phyloP scores from a whole-genome alignment of 2,797 vertebrate genomes.

The Loriculus beryllinus region DNA sequence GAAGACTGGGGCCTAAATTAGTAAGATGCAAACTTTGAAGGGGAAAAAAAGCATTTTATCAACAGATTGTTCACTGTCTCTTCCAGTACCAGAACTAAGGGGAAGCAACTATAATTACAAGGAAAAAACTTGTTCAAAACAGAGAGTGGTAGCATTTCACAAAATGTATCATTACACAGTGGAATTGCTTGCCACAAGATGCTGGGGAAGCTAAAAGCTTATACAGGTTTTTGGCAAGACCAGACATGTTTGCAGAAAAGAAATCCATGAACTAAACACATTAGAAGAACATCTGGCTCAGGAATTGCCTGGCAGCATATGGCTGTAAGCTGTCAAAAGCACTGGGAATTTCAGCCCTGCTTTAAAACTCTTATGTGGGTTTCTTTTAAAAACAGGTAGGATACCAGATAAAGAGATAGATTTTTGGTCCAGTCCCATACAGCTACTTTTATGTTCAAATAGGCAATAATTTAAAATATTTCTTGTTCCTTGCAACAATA shows the following conservation, averaged over 20 bases:
- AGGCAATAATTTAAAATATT: not conserved
- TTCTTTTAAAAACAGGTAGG: not conserved
- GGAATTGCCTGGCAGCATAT: not conserved
- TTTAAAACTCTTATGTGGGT: not conserved
- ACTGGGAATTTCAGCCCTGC: rapidly evolving
- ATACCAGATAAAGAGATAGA: not conserved
- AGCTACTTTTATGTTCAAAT: not conserved
- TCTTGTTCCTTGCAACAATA: not conserved
- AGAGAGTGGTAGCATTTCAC: not conserved
- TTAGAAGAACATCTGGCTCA: not conserved
- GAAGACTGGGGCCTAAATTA: not conserved
- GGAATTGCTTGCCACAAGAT: not conserved
- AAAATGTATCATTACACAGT: rapidly evolving
- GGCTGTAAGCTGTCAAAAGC: not conserved
- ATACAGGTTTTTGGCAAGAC: not conserved
- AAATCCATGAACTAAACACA: not conserved
- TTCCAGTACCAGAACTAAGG: not conserved
- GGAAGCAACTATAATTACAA: not conserved
- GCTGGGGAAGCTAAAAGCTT: not conserved
- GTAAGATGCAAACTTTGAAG: not conserved
- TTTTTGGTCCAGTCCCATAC: not conserved
- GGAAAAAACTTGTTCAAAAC: not conserved
- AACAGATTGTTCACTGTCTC: not conserved
- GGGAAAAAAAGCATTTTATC: not conserved
- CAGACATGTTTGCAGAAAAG: rapidly evolving